Base-by-base conservation (phyloP, 2,888 invertebrate species). In the Diloba caeruleocephala region DNA sequence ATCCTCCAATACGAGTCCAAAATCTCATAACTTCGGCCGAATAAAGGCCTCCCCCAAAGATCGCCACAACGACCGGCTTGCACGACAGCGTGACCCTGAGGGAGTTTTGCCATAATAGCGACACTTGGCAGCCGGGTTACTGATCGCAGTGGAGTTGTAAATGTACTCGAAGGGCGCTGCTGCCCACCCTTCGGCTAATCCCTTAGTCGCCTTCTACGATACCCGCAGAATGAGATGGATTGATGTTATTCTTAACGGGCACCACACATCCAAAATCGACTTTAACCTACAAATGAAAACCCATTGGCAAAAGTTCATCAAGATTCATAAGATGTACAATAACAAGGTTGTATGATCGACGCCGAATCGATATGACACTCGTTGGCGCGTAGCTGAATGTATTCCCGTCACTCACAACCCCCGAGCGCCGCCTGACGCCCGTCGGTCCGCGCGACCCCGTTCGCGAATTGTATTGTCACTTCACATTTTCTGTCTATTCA, bases 381-480 rank as follows among this genome's bases (percentile, higher is more conserved):
- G 49, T 38, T 41, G 25, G 59, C 55, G 33, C 63, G 60, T 53
- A 48, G 49, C 42, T 42, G 53, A 34, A 55, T 63, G 63, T 67
- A 41, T 66, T 59, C 14, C 57, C 44, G 55, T 63, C 67, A 73
- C 48, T 73, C 64, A 61, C 46, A 57, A 52, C 60, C 66, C 65
- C 41, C 12, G 39, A 13, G 29, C 26, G 15, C 25, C 34, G 41
- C 1, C 25, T 10, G 15, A 12, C 44, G 41, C 12, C n/a, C 37
- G 45, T 9, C 54, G 54, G 58, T 52, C 60, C 49, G 25, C 51
- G 31, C 59, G 68, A 73, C 71, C 71, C 50, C 52, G 53, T 26
- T 52, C 62, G 58, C 64, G 75, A 75, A 78, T 76, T 74, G 74
- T 74, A 59, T 71, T 77, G 78, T 78, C 78, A 76, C 64, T 71